Evolutionary conservation across 2,113 vertebrate species (phyloP), one percentile per base, ranked within the genome.

Genomic region (Cottus gobio): DNA sequence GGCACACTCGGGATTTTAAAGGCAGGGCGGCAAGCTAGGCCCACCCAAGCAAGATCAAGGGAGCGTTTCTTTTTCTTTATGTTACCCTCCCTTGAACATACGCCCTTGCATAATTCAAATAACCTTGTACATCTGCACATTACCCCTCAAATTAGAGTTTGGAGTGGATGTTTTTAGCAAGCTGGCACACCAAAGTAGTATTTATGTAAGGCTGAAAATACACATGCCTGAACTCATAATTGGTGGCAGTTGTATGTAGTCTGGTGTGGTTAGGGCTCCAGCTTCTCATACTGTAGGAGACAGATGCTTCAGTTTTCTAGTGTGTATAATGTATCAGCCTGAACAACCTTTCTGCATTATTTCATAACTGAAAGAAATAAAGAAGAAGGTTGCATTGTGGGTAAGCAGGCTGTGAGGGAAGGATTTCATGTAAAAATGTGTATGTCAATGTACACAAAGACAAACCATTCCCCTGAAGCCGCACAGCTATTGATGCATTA

Each of bases 1-100:
- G 78, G 50, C 75, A 28, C 82, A 77, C 78, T 91, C 42, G 30
- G 89, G 89, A 93, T 93, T 92, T 91, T 88, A 92, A 90, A 89
- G 86, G 83, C 79, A 79, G 77, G 68, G 78, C 84, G 3, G 82
- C 66, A 79, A 79, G 57, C 71, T 83, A 84, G 90, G 92, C 93
- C 94, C 94, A 94, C 93, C 93, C 93, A 93, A 64, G 79, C 56
- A 60, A 94, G 83, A 93, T 93, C 88, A 93, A 91, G 90, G 87
- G 86, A 76, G 46, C 66, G 69, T 80, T 82, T 77, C 73, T 87
- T 87, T 79, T 83, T 77, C 58, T 60, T 30, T 34, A 28, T 6
- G 24, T 15, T 28, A 24, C 31, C 72, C 69, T 83, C 76, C 67
- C 87, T 86, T 87, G 68, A 85, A 90, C 87, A 90, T 85, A 94